Evolutionary conservation across 2,888 invertebrate genomes (phyloP), one percentile per base, ranked within the genome.

Genomic region (Halictus quadricinctus): DNA sequence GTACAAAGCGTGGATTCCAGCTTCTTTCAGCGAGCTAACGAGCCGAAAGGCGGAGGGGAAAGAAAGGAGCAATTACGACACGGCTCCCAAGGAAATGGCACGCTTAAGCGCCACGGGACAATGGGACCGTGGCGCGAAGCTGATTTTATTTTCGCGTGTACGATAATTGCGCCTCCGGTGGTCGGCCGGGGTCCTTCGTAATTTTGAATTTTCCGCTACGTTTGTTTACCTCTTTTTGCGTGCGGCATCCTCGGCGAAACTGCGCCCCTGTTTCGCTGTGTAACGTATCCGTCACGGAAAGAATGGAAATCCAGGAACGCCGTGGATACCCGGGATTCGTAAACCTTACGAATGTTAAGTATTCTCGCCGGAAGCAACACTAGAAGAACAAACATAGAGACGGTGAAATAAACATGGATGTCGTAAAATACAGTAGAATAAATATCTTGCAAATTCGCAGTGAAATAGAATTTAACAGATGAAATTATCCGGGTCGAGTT

Each of bases 1-100:
- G 87, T 84, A 88, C 88, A 90, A 89, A 90, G 90, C 90, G 90
- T 88, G 81, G 84, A 90, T 90, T 88, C 88, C 88, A 85, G 87
- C 87, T 90, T 90, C 90, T 90, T 90, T 90, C 88, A 87, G 73
- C 81, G 88, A 85, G 84, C 89, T 90, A 90, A 91, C 89, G 91
- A 91, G 91, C 89, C 89, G 89, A 89, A 87, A 86, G 89, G 81
- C 81, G 79, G 46, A 70, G 83, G 82, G 75, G 64, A 76, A 80
- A 84, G 83, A 88, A 90, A 87, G 86, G 81, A 90, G 85, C 90
- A 90, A 91, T 91, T 91, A 90, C 87, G 81, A 29, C 85, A 76
- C 87, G 50, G 79, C 87, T 85, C 76, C 75, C 85, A 84, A 88
- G 89, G 88, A 90, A 90, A 90, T 90, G 89, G 90, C 88, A 90